Percentiles rank a stretch among this genome's conserved stretches.
Evolutionary conservation across 2,888 invertebrate species (phyloP).

Genomic region (Achlya flavicornis): DNA sequence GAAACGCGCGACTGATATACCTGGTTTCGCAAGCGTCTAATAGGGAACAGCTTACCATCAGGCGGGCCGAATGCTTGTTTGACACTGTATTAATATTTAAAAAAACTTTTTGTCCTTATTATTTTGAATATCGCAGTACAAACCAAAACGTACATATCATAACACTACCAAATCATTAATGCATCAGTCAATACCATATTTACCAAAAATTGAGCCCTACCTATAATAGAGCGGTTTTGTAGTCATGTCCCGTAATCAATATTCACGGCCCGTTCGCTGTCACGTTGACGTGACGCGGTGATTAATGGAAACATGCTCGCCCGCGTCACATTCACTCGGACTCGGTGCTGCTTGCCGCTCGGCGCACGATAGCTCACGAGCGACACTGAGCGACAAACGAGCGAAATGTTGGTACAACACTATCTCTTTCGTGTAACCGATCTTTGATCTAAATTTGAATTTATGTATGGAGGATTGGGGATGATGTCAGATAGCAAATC

Average conservation of each 20-base stretch:
- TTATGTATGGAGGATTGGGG: neutral
- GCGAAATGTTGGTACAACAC: conserved; percentile 1
- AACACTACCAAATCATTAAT: neutral
- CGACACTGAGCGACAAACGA: conserved; percentile 6
- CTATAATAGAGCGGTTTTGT: conserved; percentile 18
- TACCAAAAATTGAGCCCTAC: neutral
- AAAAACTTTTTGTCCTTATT: too few species aligned
- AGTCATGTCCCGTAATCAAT: conserved; percentile 35
- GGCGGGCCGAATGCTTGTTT: too few species aligned
- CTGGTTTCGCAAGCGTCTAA: too few species aligned
- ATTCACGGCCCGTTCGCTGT: conserved; percentile 33
- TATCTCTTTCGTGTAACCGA: neutral
- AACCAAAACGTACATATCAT: neutral
- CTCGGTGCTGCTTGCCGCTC: neutral
- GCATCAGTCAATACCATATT: neutral
- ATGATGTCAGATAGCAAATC: too few species aligned
- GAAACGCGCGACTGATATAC: too few species aligned
- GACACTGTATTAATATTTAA: too few species aligned
- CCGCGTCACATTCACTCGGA: conserved; percentile 1
- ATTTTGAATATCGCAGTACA: too few species aligned
- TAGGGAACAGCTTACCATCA: too few species aligned
- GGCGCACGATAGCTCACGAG: neutral
- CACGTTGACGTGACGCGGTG: conserved; percentile 27
- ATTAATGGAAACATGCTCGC: conserved; percentile 31
- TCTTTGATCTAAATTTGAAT: conserved; percentile 4